Evolutionary conservation across 2,888 invertebrate genomes (phyloP).

Genomic region (Lasioglossum oenotherae): DNA sequence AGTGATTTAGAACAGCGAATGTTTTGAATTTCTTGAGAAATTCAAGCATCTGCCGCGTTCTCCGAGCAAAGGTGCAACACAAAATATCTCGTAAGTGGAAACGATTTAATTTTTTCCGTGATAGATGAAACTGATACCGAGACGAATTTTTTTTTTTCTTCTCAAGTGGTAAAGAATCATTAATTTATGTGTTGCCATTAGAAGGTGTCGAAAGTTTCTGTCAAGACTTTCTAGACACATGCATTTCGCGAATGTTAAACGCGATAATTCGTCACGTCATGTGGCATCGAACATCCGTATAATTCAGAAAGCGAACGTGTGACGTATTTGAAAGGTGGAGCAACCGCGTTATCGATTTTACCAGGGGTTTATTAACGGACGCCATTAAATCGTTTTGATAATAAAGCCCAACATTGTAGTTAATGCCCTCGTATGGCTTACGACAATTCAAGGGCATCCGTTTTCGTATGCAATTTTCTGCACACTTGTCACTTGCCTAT

Average conservation of each 20-base stretch:
- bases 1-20: slow-evolving; percentile 70
- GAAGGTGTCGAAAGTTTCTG: slow-evolving; percentile 19
- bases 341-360: slow-evolving; percentile 65
- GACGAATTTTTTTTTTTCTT: slow-evolving; percentile 2
- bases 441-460: slow-evolving; percentile 49
- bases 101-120: background rate
- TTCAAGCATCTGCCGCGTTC: slow-evolving; percentile 56
- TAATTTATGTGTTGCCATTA: slow-evolving; percentile 43
- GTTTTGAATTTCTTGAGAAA: slow-evolving; percentile 72
- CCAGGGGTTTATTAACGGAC: slow-evolving; percentile 52
- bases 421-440: background rate
- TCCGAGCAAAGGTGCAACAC: slow-evolving; percentile 26
- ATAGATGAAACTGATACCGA: background rate
- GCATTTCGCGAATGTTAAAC: background rate
- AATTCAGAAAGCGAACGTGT: background rate
- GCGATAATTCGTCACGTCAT: background rate
- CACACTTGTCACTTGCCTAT: slow-evolving; percentile 62
- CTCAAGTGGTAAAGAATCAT: slow-evolving; percentile 18
- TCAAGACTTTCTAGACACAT: slow-evolving; percentile 7
- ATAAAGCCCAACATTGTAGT: slow-evolving; percentile 17
- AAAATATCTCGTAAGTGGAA: slow-evolving; percentile 45
- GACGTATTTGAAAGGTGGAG: slow-evolving; percentile 30
- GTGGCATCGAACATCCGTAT: background rate
- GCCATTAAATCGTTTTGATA: slow-evolving; percentile 62
- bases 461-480: slow-evolving; percentile 53